These are phyloP conservation scores for Ornithorhynchus anatinus DNA, from an alignment of 2,113 vertebrate species.

Conservation along the genomic window DNA sequence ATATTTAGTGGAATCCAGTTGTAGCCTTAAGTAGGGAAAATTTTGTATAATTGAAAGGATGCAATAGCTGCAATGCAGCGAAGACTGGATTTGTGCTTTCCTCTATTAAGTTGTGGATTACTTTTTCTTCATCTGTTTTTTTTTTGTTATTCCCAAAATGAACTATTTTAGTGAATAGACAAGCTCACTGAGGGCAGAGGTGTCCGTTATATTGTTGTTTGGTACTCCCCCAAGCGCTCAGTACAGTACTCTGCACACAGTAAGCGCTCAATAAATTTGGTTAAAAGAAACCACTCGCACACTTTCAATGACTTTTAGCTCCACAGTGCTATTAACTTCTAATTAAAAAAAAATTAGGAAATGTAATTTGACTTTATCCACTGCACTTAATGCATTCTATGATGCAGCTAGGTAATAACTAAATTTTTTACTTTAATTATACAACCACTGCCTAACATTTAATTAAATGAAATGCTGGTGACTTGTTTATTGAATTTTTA, in stretches of 20 bases:
- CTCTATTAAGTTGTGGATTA: constrained; percentile 38
- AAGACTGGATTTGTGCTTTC: too few species aligned
- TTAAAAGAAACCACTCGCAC: too few species aligned
- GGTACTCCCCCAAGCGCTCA: too few species aligned
- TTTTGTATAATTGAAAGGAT: too few species aligned
- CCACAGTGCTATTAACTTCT: too few species aligned
- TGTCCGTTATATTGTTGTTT: too few species aligned
- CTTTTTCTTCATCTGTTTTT: constrained; percentile 54
- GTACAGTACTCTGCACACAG: too few species aligned
- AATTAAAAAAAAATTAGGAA: constrained; percentile 36
- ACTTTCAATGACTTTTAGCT: too few species aligned
- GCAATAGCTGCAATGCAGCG: too few species aligned
- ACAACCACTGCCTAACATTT: constrained; percentile 32
- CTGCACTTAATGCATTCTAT: constrained; percentile 51
- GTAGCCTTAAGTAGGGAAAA: constrained; percentile 43
- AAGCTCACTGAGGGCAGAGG: too few species aligned
- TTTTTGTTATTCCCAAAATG: constrained; percentile 60
- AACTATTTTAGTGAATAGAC: constrained; percentile 53
- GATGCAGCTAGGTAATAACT: constrained; percentile 26
- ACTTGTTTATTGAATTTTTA: constrained; percentile 49
- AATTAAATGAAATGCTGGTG: constrained; percentile 38
- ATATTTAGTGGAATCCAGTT: constrained; percentile 41
- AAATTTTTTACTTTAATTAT: constrained; percentile 27
- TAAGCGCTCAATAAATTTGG: too few species aligned
- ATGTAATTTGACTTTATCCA: constrained; percentile 40